A percentile compares a stretch with the other conserved stretches of the same genome.
Evolutionary conservation across 2,113 vertebrate species (phyloP).

Genomic region (Plecotus auritus): DNA sequence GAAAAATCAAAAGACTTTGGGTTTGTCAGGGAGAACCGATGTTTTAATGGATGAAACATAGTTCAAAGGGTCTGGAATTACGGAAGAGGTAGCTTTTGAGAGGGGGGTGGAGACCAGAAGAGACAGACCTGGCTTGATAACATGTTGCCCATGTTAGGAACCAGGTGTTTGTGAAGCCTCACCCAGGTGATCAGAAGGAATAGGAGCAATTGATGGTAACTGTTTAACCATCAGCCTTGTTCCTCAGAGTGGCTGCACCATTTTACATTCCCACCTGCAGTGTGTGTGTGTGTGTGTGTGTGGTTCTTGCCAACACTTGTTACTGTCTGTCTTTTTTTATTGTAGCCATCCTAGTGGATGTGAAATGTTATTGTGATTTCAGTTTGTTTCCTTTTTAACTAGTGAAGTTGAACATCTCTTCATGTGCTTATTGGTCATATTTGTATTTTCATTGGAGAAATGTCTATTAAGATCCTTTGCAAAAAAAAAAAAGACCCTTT

Average conservation of each 20-base stretch:
- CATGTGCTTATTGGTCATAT: not conserved
- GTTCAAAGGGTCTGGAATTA: not conserved
- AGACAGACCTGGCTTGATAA: not conserved
- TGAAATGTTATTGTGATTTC: conserved; percentile 19
- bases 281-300: not conserved
- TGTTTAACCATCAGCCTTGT: not conserved
- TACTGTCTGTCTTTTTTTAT: not conserved
- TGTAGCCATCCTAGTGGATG: not conserved
- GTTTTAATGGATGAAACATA: not conserved
- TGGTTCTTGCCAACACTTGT: not conserved
- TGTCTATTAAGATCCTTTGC: conserved; percentile 16
- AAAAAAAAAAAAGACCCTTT: not conserved
- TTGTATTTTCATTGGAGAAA: conserved; percentile 22
- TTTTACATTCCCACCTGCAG: not conserved
- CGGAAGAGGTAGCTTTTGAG: not conserved
- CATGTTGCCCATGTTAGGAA: not conserved
- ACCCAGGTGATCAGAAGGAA: not conserved
- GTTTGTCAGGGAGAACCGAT: not conserved
- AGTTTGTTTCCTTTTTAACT: conserved; percentile 6
- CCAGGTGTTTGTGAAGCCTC: not conserved
- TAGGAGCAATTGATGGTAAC: not conserved
- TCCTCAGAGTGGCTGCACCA: not conserved
- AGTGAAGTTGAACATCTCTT: not conserved
- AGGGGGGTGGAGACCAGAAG: not conserved
- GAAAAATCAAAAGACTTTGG: not conserved